phyloP scores from a whole-genome alignment of 2,888 invertebrate genomes.

The Smittia aterrima region DNA sequence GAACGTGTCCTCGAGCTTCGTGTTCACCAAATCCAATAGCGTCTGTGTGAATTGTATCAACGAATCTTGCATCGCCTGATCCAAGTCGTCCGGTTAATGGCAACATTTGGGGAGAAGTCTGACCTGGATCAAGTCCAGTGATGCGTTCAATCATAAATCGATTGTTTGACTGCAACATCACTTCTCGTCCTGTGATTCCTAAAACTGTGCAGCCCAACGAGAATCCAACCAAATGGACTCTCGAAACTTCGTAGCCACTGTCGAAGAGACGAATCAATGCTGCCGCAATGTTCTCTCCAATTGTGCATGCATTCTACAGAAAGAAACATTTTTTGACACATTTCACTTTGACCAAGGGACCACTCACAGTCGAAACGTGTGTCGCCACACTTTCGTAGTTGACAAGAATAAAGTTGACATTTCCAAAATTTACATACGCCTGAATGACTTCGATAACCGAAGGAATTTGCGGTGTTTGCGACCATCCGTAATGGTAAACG shows the following conservation, averaged over 20 bases:
- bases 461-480: not conserved
- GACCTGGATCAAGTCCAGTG: conserved; percentile 12
- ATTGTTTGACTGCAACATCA: not conserved
- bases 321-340: not conserved
- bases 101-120: not conserved
- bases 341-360: no score
- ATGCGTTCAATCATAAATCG: not conserved
- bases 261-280: not conserved
- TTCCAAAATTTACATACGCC: not conserved
- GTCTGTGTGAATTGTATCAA: conserved; percentile 7
- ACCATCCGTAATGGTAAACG: conserved; percentile 4
- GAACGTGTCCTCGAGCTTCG: not conserved
- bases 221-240: conserved; percentile 18
- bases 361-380: not conserved
- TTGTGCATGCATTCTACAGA: not conserved
- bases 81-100: not conserved
- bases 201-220: not conserved
- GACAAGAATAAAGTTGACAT: conserved; percentile 15
- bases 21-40: conserved; percentile 3
- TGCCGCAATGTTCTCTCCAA: not conserved
- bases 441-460: not conserved
- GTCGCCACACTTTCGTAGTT: not conserved
- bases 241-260: not conserved
- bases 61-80: conserved; percentile 2
- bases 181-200: not conserved